Evolutionary conservation across 2,113 vertebrate species (phyloP), one percentile per base, ranked within the genome.

Genomic region (Hymenochirus boettgeri): DNA sequence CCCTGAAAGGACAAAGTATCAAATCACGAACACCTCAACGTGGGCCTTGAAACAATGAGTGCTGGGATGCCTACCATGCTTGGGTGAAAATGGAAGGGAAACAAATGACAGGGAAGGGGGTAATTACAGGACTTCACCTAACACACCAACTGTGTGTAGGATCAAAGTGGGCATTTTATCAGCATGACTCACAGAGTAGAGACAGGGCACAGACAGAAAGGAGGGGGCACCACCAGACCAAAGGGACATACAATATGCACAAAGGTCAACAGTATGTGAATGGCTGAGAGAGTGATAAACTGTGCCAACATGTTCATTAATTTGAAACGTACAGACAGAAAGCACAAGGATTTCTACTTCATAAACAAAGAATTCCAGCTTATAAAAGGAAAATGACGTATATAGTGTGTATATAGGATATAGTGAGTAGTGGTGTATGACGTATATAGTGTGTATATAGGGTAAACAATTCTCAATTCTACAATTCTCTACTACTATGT

Each of bases 91-190:
- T 58, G 55, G 29, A 52, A n/a, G 45, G 13, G 53, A 33, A 19
- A 24, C 29, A 55, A 39, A 33, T 66, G 64, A 66, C 64, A 58
- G 64, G 64, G 46, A 47, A 57, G 54, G n/a, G 64, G 64, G 56
- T 66, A 58, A 66, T 66, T 66, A 66, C 64, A 66, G 47, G 64
- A 58, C 46, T 54, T 66, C 64, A 66, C 55, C 55, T 66, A 58
- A 66, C 64, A 66, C 64, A 58, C 64, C 64, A 66, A 66, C 64
- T 66, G 64, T 27, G 54, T 57, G 64, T 66, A 55, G 64, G 64
- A 66, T 66, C 64, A 66, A 58, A 66, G 55, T 66, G 64, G 64
- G 45, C 46, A 58, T 66, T 58, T 66, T 66, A 66, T 66, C 64
- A 58, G 55, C 55, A 52, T 66, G 64, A 66, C 55, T 66, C 54